A percentile compares a stretch with the other conserved stretches of the same genome.
These are phyloP conservation scores for Enteromius afrohamiltoni DNA, from an alignment of 2,797 vertebrate genomes.

Conservation along the genomic window DNA sequence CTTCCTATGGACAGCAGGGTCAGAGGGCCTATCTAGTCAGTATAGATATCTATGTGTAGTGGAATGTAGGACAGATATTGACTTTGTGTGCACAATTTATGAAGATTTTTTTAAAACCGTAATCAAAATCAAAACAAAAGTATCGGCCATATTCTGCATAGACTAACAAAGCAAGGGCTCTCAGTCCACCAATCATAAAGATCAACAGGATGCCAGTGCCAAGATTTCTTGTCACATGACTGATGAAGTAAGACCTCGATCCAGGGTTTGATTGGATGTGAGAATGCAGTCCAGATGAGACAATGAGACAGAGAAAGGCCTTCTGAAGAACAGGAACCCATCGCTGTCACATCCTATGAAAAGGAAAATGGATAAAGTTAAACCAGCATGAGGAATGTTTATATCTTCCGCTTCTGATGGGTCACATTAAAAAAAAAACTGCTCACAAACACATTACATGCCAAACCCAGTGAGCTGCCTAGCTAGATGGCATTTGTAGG, in stretches of 20 bases:
- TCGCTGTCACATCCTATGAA: slow-evolving; percentile 56
- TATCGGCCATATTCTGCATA: slow-evolving; percentile 69
- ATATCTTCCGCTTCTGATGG: slow-evolving; percentile 47
- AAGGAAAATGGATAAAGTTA: slow-evolving; percentile 29
- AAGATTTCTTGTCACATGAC: slow-evolving; percentile 48
- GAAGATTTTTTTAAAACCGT: not conserved
- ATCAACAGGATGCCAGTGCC: slow-evolving; percentile 38
- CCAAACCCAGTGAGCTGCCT: not conserved
- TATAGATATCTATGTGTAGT: not conserved
- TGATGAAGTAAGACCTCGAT: slow-evolving; percentile 60
- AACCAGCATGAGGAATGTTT: slow-evolving; percentile 38
- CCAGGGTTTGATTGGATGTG: slow-evolving; percentile 56
- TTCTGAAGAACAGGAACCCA: slow-evolving; percentile 30
- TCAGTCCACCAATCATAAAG: slow-evolving; percentile 56
- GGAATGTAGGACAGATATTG: not conserved
- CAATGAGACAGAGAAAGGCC: slow-evolving; percentile 28
- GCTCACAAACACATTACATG: not conserved
- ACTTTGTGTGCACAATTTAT: not conserved
- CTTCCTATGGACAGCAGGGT: no score
- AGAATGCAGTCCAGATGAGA: slow-evolving; percentile 58
- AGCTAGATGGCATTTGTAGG: not conserved
- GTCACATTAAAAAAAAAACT: not conserved
- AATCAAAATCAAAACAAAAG: not conserved
- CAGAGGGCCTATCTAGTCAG: no score
- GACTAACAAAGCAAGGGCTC: slow-evolving; percentile 75